Evolutionary conservation across 2,113 vertebrate species (phyloP), one percentile per base, ranked within the genome.

Genomic region (Hypomesus transpacificus): DNA sequence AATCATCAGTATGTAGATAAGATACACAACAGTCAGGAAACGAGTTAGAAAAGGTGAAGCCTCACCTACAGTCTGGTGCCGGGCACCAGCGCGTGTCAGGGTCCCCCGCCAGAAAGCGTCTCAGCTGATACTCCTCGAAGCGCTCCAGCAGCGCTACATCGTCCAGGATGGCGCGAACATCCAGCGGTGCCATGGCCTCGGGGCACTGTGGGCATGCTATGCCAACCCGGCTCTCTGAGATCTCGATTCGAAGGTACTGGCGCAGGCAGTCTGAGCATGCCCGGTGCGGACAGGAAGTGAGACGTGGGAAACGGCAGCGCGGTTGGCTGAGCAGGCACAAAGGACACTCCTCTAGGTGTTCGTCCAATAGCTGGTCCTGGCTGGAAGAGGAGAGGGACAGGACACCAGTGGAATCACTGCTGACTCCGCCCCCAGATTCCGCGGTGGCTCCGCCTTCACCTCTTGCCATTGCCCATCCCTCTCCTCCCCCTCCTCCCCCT

Each of bases 291-390:
- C 94, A 95, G 70, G 83, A 91, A 64, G 84, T 85, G 62, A 94
- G 91, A 1, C 73, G 83, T 0, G 93, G 93, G 72, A 95, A 94
- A 80, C 90, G 91, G 80, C 87, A 85, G 0, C 90, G 89, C 0
- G 93, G 93, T 82, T 95, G 94, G 66, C 92, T 91, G 74, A 95
- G 91, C 78, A 95, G 91, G 88, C 94, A 95, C 71, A 95, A 86
- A 0, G 94, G 94, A 66, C 94, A 95, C 83, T 95, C 94, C 80
- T 94, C 94, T 80, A 92, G 79, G 85, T 91, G 89, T 69, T 91
- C 87, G 0, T 90, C 91, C 76, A 92, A 66, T 31, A 92, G 75
- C 74, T 91, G 91, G 61, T 93, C 91, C 82, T 92, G 91, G 84
- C 89, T 90, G 71, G 89, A 90, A 21, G 88, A 86, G 66, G 91